Conservation (phyloP, 2,888 invertebrate species). For the Melangyna quadrimaculata region DNA sequence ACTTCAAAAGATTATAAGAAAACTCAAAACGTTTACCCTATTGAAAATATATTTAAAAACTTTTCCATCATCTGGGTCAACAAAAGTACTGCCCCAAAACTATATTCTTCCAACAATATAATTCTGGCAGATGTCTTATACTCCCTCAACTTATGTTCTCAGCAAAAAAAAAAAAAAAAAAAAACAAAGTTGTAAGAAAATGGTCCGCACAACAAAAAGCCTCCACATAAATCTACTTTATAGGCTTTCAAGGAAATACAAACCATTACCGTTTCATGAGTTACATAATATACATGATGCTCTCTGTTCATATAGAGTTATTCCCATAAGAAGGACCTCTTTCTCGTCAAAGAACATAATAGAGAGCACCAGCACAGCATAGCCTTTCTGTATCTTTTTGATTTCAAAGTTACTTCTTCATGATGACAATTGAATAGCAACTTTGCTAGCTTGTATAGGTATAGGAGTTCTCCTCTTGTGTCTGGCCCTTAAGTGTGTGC, state of each 20-base stretch:
- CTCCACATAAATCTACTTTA: conserved; percentile 59
- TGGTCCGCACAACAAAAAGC: not conserved
- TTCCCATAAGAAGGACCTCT: not conserved
- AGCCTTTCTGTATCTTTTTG: conserved; percentile 53
- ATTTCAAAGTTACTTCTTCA: conserved; percentile 54
- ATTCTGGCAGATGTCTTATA: conserved; percentile 17
- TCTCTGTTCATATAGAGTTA: not conserved
- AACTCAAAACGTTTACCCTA: not conserved
- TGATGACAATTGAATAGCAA: conserved; percentile 62
- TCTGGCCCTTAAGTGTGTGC: conserved; percentile 18
- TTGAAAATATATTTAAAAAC: conserved; percentile 16
- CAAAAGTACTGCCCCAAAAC: conserved; percentile 1
- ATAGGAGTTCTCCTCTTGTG: not conserved
- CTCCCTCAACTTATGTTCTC: not conserved
- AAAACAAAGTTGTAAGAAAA: not conserved
- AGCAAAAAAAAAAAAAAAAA: not conserved
- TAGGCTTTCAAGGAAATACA: conserved; percentile 54
- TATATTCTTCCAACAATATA: conserved; percentile 15
- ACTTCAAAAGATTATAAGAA: not conserved
- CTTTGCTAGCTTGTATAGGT: not conserved
- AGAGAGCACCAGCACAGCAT: not conserved
- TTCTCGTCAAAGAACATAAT: not conserved
- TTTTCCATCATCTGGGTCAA: conserved; percentile 20
- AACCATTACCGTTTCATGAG: conserved; percentile 52
- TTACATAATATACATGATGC: not conserved